Percentiles rank a stretch among this genome's conserved stretches.
phyloP scores from a whole-genome alignment of 2,797 vertebrate species.

The Sphaeramia orbicularis region DNA sequence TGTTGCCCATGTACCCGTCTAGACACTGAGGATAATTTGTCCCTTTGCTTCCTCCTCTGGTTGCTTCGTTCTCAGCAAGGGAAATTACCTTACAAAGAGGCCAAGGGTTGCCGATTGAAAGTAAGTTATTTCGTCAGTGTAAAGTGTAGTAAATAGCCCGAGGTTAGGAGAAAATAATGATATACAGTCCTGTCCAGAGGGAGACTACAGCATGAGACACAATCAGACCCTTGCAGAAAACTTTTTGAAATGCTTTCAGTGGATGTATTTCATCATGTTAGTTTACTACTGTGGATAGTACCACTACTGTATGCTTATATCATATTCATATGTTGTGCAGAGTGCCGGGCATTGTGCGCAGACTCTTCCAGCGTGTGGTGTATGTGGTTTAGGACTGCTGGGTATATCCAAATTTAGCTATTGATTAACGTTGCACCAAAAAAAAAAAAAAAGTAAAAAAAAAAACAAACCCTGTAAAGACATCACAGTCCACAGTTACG shows the following conservation, averaged over 20 bases:
- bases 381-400: conserved; percentile 56
- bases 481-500: conserved; percentile 67
- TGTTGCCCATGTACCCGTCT: conserved; percentile 73
- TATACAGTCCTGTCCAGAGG: conserved; percentile 67
- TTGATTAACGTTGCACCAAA: conserved; percentile 71
- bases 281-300: conserved; percentile 64
- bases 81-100: conserved; percentile 80
- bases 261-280: conserved; percentile 78
- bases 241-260: conserved; percentile 74
- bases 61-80: conserved; percentile 67
- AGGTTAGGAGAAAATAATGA: conserved; percentile 80
- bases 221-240: conserved; percentile 72
- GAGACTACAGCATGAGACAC: conserved; percentile 71
- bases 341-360: conserved; percentile 41
- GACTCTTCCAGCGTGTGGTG: conserved; percentile 46
- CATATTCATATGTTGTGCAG: conserved; percentile 61
- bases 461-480: conserved; percentile 59
- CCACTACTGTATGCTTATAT: conserved; percentile 59
- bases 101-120: conserved; percentile 75
- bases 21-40: conserved; percentile 77
- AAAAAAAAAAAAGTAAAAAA: conserved; percentile 47
- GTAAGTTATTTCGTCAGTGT: conserved; percentile 80
- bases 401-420: conserved; percentile 78
- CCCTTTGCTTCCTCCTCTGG: conserved; percentile 72
- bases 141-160: conserved; percentile 82